phyloP scores from a whole-genome alignment of 2,888 invertebrate genomes.

The Stenodema calcarata region DNA sequence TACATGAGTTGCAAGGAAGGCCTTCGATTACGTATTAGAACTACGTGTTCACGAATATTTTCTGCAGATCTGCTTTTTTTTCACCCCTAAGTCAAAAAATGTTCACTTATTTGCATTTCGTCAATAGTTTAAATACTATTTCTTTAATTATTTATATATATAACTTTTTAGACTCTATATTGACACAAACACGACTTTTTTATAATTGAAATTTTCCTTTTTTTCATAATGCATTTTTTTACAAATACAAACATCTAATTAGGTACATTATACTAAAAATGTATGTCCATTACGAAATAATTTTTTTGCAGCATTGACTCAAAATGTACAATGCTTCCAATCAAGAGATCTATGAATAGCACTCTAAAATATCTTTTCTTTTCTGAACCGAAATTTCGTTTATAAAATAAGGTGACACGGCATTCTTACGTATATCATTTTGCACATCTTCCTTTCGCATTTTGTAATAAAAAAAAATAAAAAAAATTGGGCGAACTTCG shows the following conservation, averaged over 20 bases:
- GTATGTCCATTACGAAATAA: constrained; percentile 39
- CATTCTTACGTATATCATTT: constrained; percentile 40
- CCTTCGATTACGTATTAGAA: constrained; percentile 49
- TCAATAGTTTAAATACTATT: constrained; percentile 40
- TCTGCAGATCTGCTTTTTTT: not conserved
- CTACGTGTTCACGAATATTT: constrained; percentile 33
- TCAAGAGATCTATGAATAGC: constrained; percentile 41
- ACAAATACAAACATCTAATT: constrained; percentile 52
- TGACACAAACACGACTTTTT: constrained; percentile 52
- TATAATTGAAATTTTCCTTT: constrained; percentile 8
- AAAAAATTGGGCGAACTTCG: not conserved
- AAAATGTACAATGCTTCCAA: constrained; percentile 13
- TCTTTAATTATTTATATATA: constrained; percentile 37
- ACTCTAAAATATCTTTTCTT: constrained; percentile 43
- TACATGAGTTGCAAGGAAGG: constrained; percentile 54
- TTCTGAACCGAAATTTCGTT: constrained; percentile 23
- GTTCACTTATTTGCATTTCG: constrained; percentile 3
- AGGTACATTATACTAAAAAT: constrained; percentile 37
- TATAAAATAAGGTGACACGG: constrained; percentile 27
- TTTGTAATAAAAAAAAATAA: not conserved
- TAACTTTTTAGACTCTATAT: constrained; percentile 46
- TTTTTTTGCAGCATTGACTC: constrained; percentile 1
- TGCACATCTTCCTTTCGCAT: not conserved
- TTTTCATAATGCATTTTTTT: constrained; percentile 28
- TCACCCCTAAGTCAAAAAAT: not conserved